phyloP scores from a whole-genome alignment of 30 jellyfish, hydroid and myxozoan species.

The Mastigias papua region DNA sequence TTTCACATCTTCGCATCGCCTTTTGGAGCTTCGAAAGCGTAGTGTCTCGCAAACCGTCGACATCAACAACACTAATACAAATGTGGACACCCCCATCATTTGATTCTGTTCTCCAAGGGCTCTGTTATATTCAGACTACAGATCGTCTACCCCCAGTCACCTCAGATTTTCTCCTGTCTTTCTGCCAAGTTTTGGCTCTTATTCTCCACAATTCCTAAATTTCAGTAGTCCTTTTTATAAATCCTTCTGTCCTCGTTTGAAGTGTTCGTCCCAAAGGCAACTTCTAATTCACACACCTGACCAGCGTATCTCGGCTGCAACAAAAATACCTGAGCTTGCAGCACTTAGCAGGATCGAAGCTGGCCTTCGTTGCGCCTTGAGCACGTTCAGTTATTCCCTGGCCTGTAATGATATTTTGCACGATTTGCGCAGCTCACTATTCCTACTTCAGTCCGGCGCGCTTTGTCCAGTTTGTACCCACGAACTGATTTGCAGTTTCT shows the following conservation, averaged over 20 bases:
- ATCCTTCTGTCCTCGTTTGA: too few relatives aligned
- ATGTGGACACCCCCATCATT: not conserved
- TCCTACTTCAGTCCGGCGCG: too few relatives aligned
- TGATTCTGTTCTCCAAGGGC: not conserved
- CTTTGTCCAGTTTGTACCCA: not conserved
- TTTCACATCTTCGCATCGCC: constrained; percentile 57
- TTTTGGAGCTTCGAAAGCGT: constrained; percentile 4
- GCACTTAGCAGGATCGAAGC: too few relatives aligned
- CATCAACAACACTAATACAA: not conserved
- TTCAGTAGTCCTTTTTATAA: too few relatives aligned
- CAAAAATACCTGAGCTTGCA: too few relatives aligned
- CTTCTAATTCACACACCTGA: too few relatives aligned
- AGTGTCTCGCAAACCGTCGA: constrained; percentile 1
- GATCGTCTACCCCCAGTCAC: not conserved
- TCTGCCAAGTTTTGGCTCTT: not conserved
- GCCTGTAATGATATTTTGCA: too few relatives aligned
- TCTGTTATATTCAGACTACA: not conserved
- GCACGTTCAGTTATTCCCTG: too few relatives aligned
- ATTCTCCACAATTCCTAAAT: not conserved
- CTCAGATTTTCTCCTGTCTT: not conserved
- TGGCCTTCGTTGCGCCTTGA: too few relatives aligned
- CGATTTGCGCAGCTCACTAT: too few relatives aligned
- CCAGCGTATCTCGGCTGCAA: too few relatives aligned
- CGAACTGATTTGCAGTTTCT: not conserved
- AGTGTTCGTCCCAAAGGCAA: too few relatives aligned